Evolutionary conservation across 2,888 invertebrate species (phyloP), one percentile per base, ranked within the genome.

Genomic region (Drosophila peninsularis): DNA sequence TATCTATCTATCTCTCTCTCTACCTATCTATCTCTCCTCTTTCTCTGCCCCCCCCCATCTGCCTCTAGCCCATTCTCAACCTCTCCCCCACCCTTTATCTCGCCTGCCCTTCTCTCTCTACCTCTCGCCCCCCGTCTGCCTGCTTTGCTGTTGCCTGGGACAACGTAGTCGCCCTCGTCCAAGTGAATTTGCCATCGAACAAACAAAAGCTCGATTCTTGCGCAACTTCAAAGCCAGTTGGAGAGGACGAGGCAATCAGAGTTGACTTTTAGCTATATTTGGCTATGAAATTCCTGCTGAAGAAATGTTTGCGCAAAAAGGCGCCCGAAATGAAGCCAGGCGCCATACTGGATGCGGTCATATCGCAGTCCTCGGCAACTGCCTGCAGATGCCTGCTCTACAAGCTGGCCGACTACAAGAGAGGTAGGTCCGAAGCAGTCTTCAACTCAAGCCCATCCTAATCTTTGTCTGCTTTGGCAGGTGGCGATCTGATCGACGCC

Each of bases 331-430:
- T 92, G 90, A 92, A 92, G 73, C 93, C 93, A 11, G 97, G 97
- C 58, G 96, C 97, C 39, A 97, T 97, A 68, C 94, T 98, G 87
- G 98, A 98, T 91, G 94, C 97, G 50, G 97, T 98, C 73, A 97
- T 98, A 89, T 97, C 97, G 17, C 97, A 97, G 87, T 96, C 97
- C 0, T 92, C 92, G 36, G 96, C 96, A 63, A 96, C 95, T 84
- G 96, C 97, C 89, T 97, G 97, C 90, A 97, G 97, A 90, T 97
- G 97, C 79, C 94, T 97, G 27, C 93, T 98, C 0, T 98, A 98
- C 91, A 96, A 96, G 90, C 93, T 98, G 65, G 98, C 97, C 9
- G 97, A 98, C 93, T 98, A 97, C 91, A 97, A 97, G 91, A 96
- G 97, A 93, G 97, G 95, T 95, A 60, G 63, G 62, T 21, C 13